Base-by-base conservation (phyloP, 2,888 invertebrate genomes). In the Stramonita haemastoma region DNA sequence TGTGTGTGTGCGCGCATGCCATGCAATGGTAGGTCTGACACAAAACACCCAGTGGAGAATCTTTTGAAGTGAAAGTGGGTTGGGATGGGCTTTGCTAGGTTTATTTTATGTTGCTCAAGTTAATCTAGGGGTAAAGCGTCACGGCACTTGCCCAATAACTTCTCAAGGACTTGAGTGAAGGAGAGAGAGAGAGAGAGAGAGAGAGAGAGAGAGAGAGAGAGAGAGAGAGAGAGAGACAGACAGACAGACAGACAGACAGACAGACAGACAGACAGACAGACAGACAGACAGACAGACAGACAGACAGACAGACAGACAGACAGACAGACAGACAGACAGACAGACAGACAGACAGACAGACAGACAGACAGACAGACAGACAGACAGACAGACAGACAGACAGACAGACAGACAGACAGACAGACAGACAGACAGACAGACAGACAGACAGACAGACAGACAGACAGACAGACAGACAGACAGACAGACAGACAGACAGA, bases 281-380 rank as follows among this genome's bases (percentile, higher is more conserved):
- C 22, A 77, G 32, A 29, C 2, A 36, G 57, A 15, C 26, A 89
- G 17, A 73, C 60, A 85, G 32, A 83, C 56, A 60, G 46, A 83
- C 79, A 88, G 29, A 32, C 26, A 83, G 57, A 83, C n/a, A 79
- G 0, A 87, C 34, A 87, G 22, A 87, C 29, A 87, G 36, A 87
- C 17, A 60, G 19, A 57, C 34, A 83, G 15, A 83, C 22, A 83
- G 32, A 83, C 22, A 73, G 22, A 73, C 73, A 73, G 22, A 73
- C 22, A 73, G 22, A 73, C 17, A 73, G 17, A 73, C n/a, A 73
- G 17, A 73, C 22, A 73, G 6, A 73, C 73, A 73, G 22, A 73
- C 22, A 73, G 22, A 73, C 22, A 73, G 15, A 73, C 22, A 73
- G 5, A 29, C 29, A 29, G 19, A 29, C 22, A 73, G 15, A 73